Evolutionary conservation across 2,113 vertebrate genomes (phyloP), one percentile per base, ranked within the genome.

Genomic region (Rhineura floridana): DNA sequence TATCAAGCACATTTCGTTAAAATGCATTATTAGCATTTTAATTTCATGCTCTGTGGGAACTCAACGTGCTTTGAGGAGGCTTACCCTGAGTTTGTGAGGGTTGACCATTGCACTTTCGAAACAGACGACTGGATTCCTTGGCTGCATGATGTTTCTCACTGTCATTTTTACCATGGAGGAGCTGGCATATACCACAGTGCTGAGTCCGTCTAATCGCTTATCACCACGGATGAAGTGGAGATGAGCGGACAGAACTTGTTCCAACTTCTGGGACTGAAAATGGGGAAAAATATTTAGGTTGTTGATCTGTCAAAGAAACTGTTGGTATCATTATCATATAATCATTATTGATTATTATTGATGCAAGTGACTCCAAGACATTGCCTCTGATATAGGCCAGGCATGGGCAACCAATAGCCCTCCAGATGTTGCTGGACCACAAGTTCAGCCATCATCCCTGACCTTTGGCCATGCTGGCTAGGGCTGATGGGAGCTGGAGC

Each of bases 21-120:
- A 79, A 36, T 28, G 13, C 2, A 9, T 42, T 48, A 44, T 73
- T 76, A 1, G 2, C 0, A 0, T 0, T 5, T 86, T 62, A 50
- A 55, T 42, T 11, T 76, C 48, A 28, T 42, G 52, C 25, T 77
- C 3, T 13, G 25, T 15, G 17, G 28, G 12, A 30, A 13, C 50
- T 1, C 11, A 0, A 0, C 1, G 81, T 36, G 2, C 23, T 1
- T 11, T 28, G 83, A 67, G 59, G 69, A 93, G 59, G 83, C 96
- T 97, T 96, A 98, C 98, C 96, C 23, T 92, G 65, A 96, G 81
- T 93, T 98, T 98, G 92, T 98, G 96, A 84, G 90, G 2, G 91
- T 96, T 98, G 86, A 96, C 89, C 70, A 97, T 19, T 52, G 94
- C 89, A 76, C 96, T 96, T 92, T 98, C 97, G 87, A 95, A 96